Percentiles rank a stretch among this genome's conserved stretches.
These are phyloP conservation scores for Nymphalis polychloros DNA, from an alignment of 2,888 invertebrate species.

Conservation along the genomic window DNA sequence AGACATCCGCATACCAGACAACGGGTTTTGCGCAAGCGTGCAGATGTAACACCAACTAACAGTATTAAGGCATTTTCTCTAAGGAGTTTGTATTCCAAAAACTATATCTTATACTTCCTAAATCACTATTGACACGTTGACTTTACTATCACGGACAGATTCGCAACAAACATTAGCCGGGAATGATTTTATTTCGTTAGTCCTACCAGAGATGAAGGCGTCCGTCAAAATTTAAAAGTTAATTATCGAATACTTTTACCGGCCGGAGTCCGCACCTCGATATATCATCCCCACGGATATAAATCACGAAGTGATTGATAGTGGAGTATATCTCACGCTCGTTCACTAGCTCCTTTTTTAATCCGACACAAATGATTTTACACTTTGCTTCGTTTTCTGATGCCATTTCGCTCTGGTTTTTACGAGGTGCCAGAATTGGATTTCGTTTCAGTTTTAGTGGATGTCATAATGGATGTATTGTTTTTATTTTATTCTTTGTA, in stretches of 20 bases:
- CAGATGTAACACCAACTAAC: constrained; percentile 25
- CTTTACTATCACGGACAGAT: neutral
- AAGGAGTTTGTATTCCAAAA: neutral
- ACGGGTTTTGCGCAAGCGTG: constrained; percentile 34
- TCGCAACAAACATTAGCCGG: constrained; percentile 10
- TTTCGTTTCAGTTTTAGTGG: constrained; percentile 20
- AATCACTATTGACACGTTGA: neutral
- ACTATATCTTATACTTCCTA: neutral
- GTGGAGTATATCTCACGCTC: constrained; percentile 76
- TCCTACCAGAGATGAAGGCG: constrained; percentile 63
- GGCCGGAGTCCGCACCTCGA: constrained; percentile 57
- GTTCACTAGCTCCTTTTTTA: constrained; percentile 78
- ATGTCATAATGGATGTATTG: constrained; percentile 15
- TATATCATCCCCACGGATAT: constrained; percentile 78
- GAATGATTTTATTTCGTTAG: constrained; percentile 36
- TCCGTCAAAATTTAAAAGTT: constrained; percentile 79
- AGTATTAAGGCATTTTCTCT: constrained; percentile 1
- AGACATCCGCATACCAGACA: constrained; percentile 37
- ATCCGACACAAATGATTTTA: constrained; percentile 80
- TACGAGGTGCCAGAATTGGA: constrained; percentile 53
- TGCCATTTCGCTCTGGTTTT: constrained; percentile 64
- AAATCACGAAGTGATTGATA: constrained; percentile 80
- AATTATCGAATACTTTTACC: constrained; percentile 78
- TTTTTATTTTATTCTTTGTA: neutral
- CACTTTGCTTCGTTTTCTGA: constrained; percentile 70